These are phyloP conservation scores for Amphipyra berbera DNA, from an alignment of 2,888 invertebrate genomes.

Conservation along the genomic window DNA sequence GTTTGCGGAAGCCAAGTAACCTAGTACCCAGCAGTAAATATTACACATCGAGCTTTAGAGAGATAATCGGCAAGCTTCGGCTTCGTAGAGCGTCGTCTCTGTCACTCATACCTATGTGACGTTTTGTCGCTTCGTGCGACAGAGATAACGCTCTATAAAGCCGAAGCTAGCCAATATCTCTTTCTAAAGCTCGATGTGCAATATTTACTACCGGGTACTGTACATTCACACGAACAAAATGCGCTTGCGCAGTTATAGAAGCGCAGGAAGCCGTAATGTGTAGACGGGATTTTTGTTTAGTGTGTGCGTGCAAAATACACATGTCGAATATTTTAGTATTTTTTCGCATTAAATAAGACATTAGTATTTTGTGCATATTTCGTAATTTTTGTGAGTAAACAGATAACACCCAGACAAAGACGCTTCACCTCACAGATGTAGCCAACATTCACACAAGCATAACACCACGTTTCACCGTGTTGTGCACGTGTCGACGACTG, in stretches of 20 bases:
- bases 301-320: constrained; percentile 43
- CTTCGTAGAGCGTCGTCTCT: no score
- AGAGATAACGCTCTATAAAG: no score
- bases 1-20: not conserved
- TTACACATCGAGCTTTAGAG: no score
- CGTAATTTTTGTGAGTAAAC: constrained; percentile 23
- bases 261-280: constrained; percentile 18
- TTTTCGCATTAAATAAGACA: constrained; percentile 5
- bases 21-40: no score
- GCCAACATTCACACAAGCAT: constrained; percentile 73
- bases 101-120: no score
- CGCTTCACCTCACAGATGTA: constrained; percentile 55
- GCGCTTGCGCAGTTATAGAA: not conserved
- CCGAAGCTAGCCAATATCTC: no score
- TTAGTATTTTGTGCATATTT: constrained; percentile 40
- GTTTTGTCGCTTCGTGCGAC: no score
- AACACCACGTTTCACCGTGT: constrained; percentile 58
- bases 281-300: constrained; percentile 15
- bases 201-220: no score
- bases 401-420: constrained; percentile 19
- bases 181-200: no score
- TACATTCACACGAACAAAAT: constrained; percentile 2
- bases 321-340: constrained; percentile 22
- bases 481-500: constrained; percentile 66
- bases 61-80: no score